Evolutionary conservation across 1,140 invertebrate species (phyloP).

Genomic region (Bombus turneri): DNA sequence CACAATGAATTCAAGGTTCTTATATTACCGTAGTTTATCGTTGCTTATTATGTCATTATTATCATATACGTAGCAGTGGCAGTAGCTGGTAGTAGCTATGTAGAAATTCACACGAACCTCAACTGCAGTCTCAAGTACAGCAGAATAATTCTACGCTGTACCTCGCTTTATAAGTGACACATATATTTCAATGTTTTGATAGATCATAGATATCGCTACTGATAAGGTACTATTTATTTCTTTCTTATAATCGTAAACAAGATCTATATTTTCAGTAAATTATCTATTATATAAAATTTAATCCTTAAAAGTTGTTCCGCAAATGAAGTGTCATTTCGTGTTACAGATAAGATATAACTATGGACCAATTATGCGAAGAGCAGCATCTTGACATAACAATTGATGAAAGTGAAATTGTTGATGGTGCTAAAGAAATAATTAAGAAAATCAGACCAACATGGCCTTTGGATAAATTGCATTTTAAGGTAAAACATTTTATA

Average conservation of each 20-base stretch:
- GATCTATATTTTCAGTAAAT: background rate
- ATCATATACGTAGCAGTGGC: slow-evolving; percentile 22
- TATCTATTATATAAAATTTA: background rate
- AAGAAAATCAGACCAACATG: slow-evolving; percentile 83
- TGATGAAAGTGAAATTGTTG: slow-evolving; percentile 82
- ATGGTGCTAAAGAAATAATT: slow-evolving; percentile 83
- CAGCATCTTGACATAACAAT: slow-evolving; percentile 80
- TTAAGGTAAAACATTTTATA: slow-evolving; percentile 80
- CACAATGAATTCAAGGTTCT: slow-evolving; percentile 3
- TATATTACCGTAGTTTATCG: background rate
- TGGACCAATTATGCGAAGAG: slow-evolving; percentile 55
- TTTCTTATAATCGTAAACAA: background rate
- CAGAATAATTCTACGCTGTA: background rate
- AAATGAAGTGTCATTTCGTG: background rate
- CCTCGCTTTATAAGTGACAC: background rate
- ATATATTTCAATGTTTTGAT: slow-evolving; percentile 7
- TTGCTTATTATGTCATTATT: slow-evolving; percentile 28
- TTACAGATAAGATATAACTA: slow-evolving; percentile 22
- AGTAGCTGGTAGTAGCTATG: background rate
- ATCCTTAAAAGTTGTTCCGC: background rate
- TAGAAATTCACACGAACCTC: background rate
- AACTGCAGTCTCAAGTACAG: background rate
- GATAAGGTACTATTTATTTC: background rate
- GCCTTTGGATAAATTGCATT: slow-evolving; percentile 80
- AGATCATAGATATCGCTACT: background rate